Percentiles rank a stretch among this genome's conserved stretches.
These are phyloP conservation scores for Mormoops blainvillei DNA, from an alignment of 2,113 vertebrate species.

Conservation along the genomic window DNA sequence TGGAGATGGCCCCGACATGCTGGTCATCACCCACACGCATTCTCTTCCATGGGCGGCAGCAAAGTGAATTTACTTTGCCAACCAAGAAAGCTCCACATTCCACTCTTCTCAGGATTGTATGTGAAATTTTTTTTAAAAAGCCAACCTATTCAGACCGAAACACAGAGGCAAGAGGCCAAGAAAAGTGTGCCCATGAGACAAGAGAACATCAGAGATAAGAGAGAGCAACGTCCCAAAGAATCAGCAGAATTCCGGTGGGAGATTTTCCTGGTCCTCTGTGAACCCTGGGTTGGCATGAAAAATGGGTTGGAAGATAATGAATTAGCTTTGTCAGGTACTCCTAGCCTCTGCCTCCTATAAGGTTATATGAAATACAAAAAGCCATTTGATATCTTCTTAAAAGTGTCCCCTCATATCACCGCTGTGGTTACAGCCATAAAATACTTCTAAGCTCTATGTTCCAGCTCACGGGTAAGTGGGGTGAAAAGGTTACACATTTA, in stretches of 20 bases:
- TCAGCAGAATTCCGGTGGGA: conserved; percentile 51
- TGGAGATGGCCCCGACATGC: background rate
- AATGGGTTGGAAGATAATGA: background rate
- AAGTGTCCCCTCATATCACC: background rate
- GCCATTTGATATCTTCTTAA: background rate
- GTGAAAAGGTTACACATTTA: background rate
- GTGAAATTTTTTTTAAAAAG: conserved; percentile 3
- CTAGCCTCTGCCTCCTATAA: background rate
- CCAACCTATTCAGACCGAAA: background rate
- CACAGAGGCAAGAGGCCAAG: background rate
- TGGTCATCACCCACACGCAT: background rate
- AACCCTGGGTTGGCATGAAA: conserved; percentile 29
- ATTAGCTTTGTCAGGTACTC: background rate
- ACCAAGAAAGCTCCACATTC: background rate
- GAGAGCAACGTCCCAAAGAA: conserved; percentile 52
- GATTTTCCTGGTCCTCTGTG: conserved; percentile 16
- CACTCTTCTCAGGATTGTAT: background rate
- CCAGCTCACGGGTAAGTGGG: conserved; percentile 13
- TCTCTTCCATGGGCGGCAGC: background rate
- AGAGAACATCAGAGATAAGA: conserved; percentile 47
- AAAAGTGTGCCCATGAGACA: background rate
- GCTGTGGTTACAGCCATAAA: background rate
- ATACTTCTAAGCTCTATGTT: background rate
- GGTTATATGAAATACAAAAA: conserved; percentile 36
- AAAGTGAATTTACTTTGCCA: background rate